A percentile compares a stretch with the other conserved stretches of the same genome.
phyloP scores from a whole-genome alignment of 1,140 invertebrate genomes.

The Drosophila malerkotliana region DNA sequence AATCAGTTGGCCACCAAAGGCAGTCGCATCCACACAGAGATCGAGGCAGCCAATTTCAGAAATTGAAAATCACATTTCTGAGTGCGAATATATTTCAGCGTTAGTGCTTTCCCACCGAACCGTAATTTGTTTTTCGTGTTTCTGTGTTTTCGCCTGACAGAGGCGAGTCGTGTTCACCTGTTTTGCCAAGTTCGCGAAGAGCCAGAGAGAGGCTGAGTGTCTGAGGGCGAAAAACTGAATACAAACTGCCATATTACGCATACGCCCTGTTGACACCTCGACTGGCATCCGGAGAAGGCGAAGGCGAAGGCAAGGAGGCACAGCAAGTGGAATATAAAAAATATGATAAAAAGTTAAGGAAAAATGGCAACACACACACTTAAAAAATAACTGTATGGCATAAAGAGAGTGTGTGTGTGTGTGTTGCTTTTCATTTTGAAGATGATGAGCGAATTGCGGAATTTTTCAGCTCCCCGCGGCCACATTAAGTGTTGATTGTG shows the following conservation, averaged over 20 bases:
- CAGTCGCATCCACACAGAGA: conserved; percentile 31
- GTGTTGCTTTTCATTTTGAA: conserved; percentile 65
- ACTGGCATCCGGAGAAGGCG: conserved; percentile 2
- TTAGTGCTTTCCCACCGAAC: conserved; percentile 11
- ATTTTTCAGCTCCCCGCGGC: conserved; percentile 75
- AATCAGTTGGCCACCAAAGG: conserved; percentile 44
- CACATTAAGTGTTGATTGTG: conserved; percentile 80
- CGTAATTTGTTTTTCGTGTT: conserved; percentile 59
- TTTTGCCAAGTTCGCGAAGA: conserved; percentile 35
- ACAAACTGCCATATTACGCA: conserved; percentile 72
- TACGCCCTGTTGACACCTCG: conserved; percentile 47
- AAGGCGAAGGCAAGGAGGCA: neutral
- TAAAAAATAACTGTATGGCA: conserved; percentile 34
- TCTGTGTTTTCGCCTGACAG: neutral
- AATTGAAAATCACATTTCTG: conserved; percentile 21
- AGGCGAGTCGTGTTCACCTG: conserved; percentile 32
- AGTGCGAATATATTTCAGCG: conserved; percentile 27
- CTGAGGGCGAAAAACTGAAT: conserved; percentile 45
- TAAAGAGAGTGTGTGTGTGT: conserved; percentile 33
- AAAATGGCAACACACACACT: conserved; percentile 45
- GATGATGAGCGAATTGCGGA: conserved; percentile 79
- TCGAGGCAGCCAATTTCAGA: conserved; percentile 30
- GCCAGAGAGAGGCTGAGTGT: conserved; percentile 2
- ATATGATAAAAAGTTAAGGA: conserved; percentile 37
- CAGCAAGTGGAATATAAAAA: conserved; percentile 23